Evolutionary conservation across 2,888 invertebrate species (phyloP), one percentile per base, ranked within the genome.

Genomic region (Polydrusus pterygomalis): DNA sequence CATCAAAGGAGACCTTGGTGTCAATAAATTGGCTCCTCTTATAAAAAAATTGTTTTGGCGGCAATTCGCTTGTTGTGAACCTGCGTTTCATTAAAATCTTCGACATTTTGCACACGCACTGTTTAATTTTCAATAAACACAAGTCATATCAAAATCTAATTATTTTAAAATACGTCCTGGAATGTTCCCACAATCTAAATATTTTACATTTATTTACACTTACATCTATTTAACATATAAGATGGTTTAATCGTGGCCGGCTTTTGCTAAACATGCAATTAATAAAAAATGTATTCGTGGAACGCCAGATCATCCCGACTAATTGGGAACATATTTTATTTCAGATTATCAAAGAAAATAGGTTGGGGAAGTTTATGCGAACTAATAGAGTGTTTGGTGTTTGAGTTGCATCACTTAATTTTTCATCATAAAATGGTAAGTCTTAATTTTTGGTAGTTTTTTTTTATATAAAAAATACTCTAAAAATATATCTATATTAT

Each of bases 181-280:
- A 47, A 47, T 43, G 17, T 47, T 15, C 47, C 17, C 47, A 47
- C 47, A 47, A 47, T 17, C 15, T 47, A 47, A 47, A 47, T 47
- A 47, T 47, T 47, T 47, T 17, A 47, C 47, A 47, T 47, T 47
- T 47, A 47, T 47, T 47, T 47, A 47, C 47, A 43, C 17, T 47
- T 47, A 15, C 47, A 47, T 47, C 13, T 15, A 47, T 17, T 47
- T 47, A 47, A 17, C 47, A 17, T n/a, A 47, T n/a, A 47, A 17
- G n/a, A 47, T 47, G 17, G 17, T 47, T 47, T 8, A 17, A 17
- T 47, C 47, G 47, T 7, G 47, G 47, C 15, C n/a, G 13, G 7
- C 47, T 3, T 17, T 47, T 1, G 15, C 47, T 17, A 47, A 15
- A 47, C 47, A 47, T 47, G 34, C 8, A 47, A 47, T 47, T 47